Evolutionary conservation across 2,113 vertebrate genomes (phyloP).

Genomic region (Otus sunia): DNA sequence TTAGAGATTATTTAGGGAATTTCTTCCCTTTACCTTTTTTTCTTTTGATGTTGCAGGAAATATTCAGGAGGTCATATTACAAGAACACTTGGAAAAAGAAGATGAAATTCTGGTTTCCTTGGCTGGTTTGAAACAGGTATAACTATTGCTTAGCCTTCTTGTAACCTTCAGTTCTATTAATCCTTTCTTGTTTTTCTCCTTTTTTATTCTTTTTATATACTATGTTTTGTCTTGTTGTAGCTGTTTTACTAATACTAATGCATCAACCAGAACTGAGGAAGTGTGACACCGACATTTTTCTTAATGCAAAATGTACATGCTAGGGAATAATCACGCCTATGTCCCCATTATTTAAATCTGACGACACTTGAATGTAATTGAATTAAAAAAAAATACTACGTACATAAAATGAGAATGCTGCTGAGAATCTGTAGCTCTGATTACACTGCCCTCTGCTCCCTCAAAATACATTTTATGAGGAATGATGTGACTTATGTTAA

Average conservation of each 20-base stretch:
- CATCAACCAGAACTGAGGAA: not conserved
- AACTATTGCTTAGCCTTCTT: not conserved
- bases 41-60: constrained; percentile 80
- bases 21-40: not conserved
- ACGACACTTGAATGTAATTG: not conserved
- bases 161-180: not conserved
- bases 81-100: constrained; percentile 93
- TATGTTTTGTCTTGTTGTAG: not conserved
- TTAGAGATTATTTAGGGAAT: not conserved
- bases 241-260: not conserved
- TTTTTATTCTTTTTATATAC: not conserved
- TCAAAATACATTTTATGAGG: not conserved
- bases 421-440: not conserved
- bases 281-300: not conserved
- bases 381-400: not conserved
- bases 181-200: not conserved
- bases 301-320: not conserved
- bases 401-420: not conserved
- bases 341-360: not conserved
- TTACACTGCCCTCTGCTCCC: not conserved
- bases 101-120: constrained; percentile 95
- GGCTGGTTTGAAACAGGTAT: constrained; percentile 95
- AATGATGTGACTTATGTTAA: not conserved
- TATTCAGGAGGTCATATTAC: constrained; percentile 96
- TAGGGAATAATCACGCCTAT: not conserved